Percentiles rank a stretch among this genome's conserved stretches.
Evolutionary conservation across 2,113 vertebrate genomes (phyloP).

Genomic region (Sturnus vulgaris): DNA sequence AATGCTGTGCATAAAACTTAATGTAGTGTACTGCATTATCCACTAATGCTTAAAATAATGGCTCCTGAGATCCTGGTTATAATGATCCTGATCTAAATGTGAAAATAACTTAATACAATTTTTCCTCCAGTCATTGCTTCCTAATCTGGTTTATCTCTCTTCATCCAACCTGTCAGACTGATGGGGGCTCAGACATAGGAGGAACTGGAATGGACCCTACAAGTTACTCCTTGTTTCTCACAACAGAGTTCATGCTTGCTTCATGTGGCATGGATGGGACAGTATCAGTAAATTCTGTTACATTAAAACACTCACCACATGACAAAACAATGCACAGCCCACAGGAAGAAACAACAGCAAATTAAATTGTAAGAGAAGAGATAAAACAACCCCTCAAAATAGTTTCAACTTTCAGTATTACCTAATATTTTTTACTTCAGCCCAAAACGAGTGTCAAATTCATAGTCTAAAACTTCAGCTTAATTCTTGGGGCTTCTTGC

Average conservation of each 20-base stretch:
- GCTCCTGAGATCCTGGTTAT: not conserved
- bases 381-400: not conserved
- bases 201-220: not conserved
- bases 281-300: not conserved
- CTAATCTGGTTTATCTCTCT: not conserved
- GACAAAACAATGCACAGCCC: not conserved
- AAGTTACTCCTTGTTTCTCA: not conserved
- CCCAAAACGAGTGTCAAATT: not conserved
- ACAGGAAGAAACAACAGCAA: not conserved
- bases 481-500: rapidly evolving
- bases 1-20: slow-evolving; percentile 30
- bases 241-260: not conserved
- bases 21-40: not conserved
- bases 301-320: not conserved
- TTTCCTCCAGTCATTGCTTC: not conserved
- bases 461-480: not conserved
- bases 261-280: not conserved
- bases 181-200: not conserved
- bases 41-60: slow-evolving; percentile 12
- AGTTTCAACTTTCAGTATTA: not conserved
- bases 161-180: not conserved
- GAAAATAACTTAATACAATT: not conserved
- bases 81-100: not conserved
- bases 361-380: not conserved
- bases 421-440: not conserved